Conservation (phyloP, 2,113 vertebrate species). For the Platanista minor region DNA sequence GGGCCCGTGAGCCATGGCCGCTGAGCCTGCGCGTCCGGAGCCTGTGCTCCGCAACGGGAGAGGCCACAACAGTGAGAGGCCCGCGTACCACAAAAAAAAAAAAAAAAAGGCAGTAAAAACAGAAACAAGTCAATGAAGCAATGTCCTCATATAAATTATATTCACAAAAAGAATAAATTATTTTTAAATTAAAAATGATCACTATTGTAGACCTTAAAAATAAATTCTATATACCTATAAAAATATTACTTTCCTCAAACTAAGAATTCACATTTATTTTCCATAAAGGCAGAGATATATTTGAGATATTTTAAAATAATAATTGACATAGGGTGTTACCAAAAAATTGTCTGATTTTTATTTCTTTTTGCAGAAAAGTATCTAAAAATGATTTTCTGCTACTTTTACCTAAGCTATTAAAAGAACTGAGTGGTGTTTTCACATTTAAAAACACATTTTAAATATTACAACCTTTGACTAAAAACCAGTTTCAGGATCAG, state of each 20-base stretch:
- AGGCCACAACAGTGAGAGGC: too few relatives aligned
- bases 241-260: neutral
- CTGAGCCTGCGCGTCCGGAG: too few relatives aligned
- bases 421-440: conserved; percentile 6
- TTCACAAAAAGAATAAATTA: neutral
- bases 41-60: too few relatives aligned
- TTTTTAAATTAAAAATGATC: conserved; percentile 2
- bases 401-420: conserved; percentile 7
- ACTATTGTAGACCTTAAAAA: neutral
- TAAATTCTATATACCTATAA: neutral
- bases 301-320: neutral
- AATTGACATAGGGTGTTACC: neutral
- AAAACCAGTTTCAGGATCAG: neutral
- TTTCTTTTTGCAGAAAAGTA: conserved; percentile 45
- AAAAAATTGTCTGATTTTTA: neutral
- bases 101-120: neutral
- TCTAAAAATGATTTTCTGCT: conserved; percentile 56
- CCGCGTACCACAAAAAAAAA: too few relatives aligned
- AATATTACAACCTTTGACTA: neutral
- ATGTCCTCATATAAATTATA: neutral
- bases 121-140: neutral
- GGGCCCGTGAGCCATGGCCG: too few relatives aligned
- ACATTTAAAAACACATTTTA: neutral
- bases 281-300: neutral
- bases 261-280: neutral